Conservation (phyloP, 2,888 invertebrate genomes). For the Autographa pulchrina region DNA sequence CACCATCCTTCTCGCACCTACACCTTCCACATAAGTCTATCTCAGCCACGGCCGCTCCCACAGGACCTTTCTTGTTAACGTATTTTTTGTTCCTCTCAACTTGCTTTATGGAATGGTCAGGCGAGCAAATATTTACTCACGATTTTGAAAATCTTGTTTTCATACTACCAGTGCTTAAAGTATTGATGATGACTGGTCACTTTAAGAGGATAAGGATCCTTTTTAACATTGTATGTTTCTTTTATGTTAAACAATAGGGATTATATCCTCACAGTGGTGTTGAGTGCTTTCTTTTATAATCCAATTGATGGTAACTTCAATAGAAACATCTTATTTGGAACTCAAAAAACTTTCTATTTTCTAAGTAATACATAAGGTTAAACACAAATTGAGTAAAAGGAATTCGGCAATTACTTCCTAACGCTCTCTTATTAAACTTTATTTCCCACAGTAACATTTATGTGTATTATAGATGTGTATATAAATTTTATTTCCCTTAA, state of each 20-base stretch:
- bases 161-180: conserved; percentile 79
- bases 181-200: conserved; percentile 76
- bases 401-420: conserved; percentile 47
- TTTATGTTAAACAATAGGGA: conserved; percentile 42
- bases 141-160: conserved; percentile 87
- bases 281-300: conserved; percentile 20
- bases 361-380: conserved; percentile 18
- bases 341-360: conserved; percentile 13
- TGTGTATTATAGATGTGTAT: conserved; percentile 50
- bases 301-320: conserved; percentile 12
- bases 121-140: conserved; percentile 89
- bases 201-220: conserved; percentile 58
- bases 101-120: conserved; percentile 86
- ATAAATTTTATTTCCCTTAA: conserved; percentile 63
- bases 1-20: conserved; percentile 70
- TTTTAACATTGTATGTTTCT: conserved; percentile 31
- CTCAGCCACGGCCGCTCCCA: conserved; percentile 86
- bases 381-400: conserved; percentile 32
- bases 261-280: conserved; percentile 13
- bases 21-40: conserved; percentile 64
- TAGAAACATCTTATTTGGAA: conserved; percentile 13
- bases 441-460: conserved; percentile 48
- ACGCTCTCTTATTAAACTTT: conserved; percentile 45
- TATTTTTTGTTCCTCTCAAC: conserved; percentile 86
- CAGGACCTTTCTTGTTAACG: conserved; percentile 88